These are phyloP conservation scores for Gymnocheta viridis DNA, from an alignment of 2,888 invertebrate genomes.

Conservation along the genomic window DNA sequence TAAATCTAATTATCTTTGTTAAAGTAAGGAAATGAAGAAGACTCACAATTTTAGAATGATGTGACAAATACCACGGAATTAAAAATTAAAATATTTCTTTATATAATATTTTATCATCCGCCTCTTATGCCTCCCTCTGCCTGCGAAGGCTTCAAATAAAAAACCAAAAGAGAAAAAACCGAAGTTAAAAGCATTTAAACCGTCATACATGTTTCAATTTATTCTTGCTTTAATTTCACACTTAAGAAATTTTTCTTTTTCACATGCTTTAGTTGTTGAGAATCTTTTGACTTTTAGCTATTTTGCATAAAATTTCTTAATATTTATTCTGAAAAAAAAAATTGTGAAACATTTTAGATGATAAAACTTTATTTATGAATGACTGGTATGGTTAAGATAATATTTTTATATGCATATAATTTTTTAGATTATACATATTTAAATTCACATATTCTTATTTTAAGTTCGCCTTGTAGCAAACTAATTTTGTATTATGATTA, in stretches of 20 bases:
- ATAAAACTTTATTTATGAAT: constrained; percentile 56
- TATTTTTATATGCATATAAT: constrained; percentile 51
- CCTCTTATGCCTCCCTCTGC: neutral
- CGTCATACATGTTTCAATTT: constrained; percentile 36
- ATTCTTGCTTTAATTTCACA: constrained; percentile 23
- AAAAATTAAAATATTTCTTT: constrained; percentile 35
- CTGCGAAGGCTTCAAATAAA: neutral
- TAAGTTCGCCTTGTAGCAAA: neutral
- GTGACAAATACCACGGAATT: constrained; percentile 50
- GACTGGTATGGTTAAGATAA: constrained; percentile 57
- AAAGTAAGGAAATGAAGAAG: constrained; percentile 4
- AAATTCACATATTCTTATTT: neutral
- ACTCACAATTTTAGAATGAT: constrained; percentile 13
- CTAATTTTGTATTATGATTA: neutral
- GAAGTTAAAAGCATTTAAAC: neutral
- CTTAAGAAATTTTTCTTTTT: constrained; percentile 21
- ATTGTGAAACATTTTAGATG: constrained; percentile 7
- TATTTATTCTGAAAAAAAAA: neutral
- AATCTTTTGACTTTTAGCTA: constrained; percentile 35
- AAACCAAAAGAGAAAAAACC: neutral
- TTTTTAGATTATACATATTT: constrained; percentile 34
- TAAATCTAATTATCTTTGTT: constrained; percentile 44
- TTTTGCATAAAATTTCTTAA: constrained; percentile 45
- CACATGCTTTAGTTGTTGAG: constrained; percentile 18
- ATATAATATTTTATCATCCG: neutral